Percentiles rank a stretch among this genome's conserved stretches.
These are phyloP conservation scores for Drosophila bunnanda DNA, from an alignment of 2,888 invertebrate genomes.

Conservation along the genomic window DNA sequence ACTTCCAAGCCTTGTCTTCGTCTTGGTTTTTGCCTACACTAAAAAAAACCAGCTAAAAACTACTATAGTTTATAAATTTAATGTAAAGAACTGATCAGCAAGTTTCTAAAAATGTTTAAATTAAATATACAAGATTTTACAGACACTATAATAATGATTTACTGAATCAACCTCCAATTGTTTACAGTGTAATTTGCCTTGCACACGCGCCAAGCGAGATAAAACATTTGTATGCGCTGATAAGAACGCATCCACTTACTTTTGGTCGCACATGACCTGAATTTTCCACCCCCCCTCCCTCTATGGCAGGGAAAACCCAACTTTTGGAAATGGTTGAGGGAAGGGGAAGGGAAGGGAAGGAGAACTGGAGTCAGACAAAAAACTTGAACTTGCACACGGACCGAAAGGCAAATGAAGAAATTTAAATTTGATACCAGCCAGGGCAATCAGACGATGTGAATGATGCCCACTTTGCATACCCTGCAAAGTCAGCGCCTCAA, in stretches of 20 bases:
- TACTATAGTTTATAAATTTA: too few species aligned
- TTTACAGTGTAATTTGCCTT: constrained; percentile 28
- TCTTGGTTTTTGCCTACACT: constrained; percentile 15
- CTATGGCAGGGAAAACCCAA: neutral
- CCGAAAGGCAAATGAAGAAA: constrained; percentile 69
- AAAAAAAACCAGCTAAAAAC: neutral
- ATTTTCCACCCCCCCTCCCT: constrained; percentile 49
- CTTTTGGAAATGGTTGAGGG: neutral
- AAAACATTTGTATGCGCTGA: constrained; percentile 79
- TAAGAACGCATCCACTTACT: constrained; percentile 80
- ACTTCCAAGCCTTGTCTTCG: constrained; percentile 21
- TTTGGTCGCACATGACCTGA: constrained; percentile 79
- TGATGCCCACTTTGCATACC: constrained; percentile 28
- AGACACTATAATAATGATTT: neutral
- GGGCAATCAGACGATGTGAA: constrained; percentile 55
- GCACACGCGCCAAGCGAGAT: constrained; percentile 72
- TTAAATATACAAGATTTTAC: too few species aligned
- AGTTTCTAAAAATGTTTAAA: too few species aligned
- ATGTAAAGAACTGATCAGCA: neutral
- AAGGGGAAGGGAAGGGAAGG: neutral
- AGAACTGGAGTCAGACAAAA: constrained; percentile 37
- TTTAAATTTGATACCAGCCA: constrained; percentile 68
- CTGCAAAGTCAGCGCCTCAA: neutral
- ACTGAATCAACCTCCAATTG: neutral
- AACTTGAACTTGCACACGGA: constrained; percentile 64